Base-by-base conservation (phyloP, 2,797 vertebrate species). In the Phoeniculus purpureus region DNA sequence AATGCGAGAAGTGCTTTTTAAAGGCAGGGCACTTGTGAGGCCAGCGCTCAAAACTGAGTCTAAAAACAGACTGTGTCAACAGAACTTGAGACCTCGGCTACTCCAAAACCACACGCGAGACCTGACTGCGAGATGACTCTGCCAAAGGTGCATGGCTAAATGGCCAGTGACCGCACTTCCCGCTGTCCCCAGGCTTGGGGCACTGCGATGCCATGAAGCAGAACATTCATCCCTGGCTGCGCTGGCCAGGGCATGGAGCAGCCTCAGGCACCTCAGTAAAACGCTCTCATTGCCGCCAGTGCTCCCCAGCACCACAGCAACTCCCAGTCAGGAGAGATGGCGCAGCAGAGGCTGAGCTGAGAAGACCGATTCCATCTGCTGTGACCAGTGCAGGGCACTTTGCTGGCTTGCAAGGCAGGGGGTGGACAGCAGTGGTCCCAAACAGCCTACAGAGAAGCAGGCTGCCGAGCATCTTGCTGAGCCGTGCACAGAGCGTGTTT, bases 181-280 rank as follows among this genome's bases (percentile, higher is more conserved):
- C 73, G 59, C 5, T 70, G 81, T 79, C 31, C 79, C 75, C 56
- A 23, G 62, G 43, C 45, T 43, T 0, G 0, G 54, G 61, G 51
- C 0, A 0, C 26, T 10, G 45, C 0, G 0, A 31, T 40, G 72
- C 29, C 0, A 0, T 71, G 88, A 89, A 48, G 62, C 31, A 48
- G 40, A 78, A 52, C 48, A 12, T 78, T 87, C 66, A 89, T 59
- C 29, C 48, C 59, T 0, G 1, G 6, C 70, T 67, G 58, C 0
- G 0, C 65, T 9, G 48, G 47, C 19, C 40, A 14, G 72, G 51
- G 29, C 10, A 45, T 0, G 2, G 25, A 54, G 37, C 4, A 2
- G 37, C 45, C 54, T 74, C 31, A 1, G 27, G 31, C 7, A 1
- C 27, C 18, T 29, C 0, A 2, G 34, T 40, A 18, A 0, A 47